These are phyloP conservation scores for Manacus vitellinus DNA, from an alignment of 2,113 vertebrate species.

Conservation along the genomic window DNA sequence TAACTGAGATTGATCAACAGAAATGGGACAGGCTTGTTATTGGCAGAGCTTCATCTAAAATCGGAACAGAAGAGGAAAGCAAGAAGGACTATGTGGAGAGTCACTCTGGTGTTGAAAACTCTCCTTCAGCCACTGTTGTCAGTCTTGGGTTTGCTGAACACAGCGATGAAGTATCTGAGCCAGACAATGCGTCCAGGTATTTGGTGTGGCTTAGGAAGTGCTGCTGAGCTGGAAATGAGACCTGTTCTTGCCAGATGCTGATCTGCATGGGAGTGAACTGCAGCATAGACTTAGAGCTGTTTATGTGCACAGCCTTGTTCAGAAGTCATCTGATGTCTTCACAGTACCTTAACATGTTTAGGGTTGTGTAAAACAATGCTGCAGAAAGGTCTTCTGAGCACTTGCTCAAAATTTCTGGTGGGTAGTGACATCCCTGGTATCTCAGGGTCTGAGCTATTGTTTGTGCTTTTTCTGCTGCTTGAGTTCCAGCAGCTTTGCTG, in stretches of 20 bases:
- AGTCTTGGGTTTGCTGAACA: background rate
- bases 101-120: background rate
- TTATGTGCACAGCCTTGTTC: fast-evolving
- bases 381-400: background rate
- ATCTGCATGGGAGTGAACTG: conserved; percentile 15
- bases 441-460: background rate
- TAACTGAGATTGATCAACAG: conserved; percentile 90
- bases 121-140: background rate
- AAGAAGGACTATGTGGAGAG: background rate
- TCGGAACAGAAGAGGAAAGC: conserved; percentile 58
- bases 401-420: background rate
- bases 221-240: background rate
- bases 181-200: conserved; percentile 70
- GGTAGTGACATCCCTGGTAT: background rate
- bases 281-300: background rate
- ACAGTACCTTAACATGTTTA: background rate
- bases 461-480: background rate
- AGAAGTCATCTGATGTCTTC: background rate
- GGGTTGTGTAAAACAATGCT: fast-evolving
- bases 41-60: conserved; percentile 63
- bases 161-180: background rate
- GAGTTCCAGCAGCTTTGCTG: background rate
- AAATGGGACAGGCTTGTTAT: conserved; percentile 81
- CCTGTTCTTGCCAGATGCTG: background rate
- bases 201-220: background rate